These are phyloP conservation scores for Ephydatia muelleri DNA, from an alignment of 37 sponge, comb jelly and placozoan genomes.

Conservation along the genomic window DNA sequence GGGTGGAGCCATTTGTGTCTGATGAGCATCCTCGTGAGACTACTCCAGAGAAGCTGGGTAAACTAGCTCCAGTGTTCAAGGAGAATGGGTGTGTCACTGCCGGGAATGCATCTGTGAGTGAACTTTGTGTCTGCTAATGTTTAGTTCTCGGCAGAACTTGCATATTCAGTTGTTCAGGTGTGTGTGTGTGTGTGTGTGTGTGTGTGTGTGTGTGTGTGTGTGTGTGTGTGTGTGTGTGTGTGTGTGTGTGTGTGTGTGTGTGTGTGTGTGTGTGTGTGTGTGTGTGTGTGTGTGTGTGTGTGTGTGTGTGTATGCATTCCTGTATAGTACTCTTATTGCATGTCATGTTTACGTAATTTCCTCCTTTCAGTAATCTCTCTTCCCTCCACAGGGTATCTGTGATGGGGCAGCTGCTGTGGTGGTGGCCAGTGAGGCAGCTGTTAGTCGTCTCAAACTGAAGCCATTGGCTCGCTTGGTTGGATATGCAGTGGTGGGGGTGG, in stretches of 20 bases:
- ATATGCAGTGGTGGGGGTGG: slow-evolving; percentile 85
- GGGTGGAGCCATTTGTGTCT: slow-evolving; percentile 61
- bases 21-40: slow-evolving; percentile 96
- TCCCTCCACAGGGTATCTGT: slow-evolving; percentile 84
- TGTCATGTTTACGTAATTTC: neutral
- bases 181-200: too few relatives aligned
- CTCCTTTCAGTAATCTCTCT: neutral
- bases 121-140: neutral
- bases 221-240: neutral
- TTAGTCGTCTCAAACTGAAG: slow-evolving; percentile 67
- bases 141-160: neutral
- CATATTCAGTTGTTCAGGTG: too few relatives aligned
- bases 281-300: neutral
- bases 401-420: slow-evolving; percentile 93
- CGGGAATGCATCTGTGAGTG: slow-evolving; percentile 96
- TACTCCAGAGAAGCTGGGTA: slow-evolving; percentile 74
- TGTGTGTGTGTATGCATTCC: neutral
- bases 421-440: slow-evolving; percentile 87
- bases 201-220: too few relatives aligned
- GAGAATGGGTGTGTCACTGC: slow-evolving; percentile 95
- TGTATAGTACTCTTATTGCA: neutral
- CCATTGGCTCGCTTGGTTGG: slow-evolving; percentile 91
- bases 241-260: neutral
- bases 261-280: neutral
- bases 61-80: slow-evolving; percentile 90